phyloP scores from a whole-genome alignment of 2,888 invertebrate species.

The Rhamnusium bicolor region DNA sequence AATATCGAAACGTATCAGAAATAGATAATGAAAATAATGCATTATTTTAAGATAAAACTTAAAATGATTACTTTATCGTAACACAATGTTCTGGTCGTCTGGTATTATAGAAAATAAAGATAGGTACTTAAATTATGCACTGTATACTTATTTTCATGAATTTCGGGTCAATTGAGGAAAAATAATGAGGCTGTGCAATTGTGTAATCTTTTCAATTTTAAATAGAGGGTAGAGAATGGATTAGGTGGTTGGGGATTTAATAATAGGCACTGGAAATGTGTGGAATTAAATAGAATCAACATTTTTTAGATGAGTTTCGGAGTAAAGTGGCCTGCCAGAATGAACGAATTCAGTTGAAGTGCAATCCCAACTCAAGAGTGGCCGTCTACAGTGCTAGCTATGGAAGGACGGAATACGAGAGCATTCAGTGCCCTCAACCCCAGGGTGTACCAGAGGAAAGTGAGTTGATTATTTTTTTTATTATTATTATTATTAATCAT shows the following conservation, averaged over 20 bases:
- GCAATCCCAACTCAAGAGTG: conserved; percentile 89
- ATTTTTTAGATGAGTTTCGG: conserved; percentile 87
- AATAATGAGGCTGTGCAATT: neutral
- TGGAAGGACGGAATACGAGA: conserved; percentile 90
- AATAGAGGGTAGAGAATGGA: neutral
- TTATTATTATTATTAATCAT: no score
- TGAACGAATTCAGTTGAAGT: conserved; percentile 89
- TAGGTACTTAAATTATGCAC: neutral
- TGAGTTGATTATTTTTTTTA: conserved; percentile 72
- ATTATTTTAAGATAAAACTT: no score
- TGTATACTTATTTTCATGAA: neutral
- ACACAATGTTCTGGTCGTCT: no score
- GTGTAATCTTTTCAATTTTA: neutral
- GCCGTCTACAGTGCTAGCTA: conserved; percentile 95
- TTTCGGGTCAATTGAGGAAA: neutral
- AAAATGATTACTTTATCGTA: no score
- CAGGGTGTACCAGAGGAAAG: conserved; percentile 91
- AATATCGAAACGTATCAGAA: no score
- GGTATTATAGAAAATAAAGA: no score
- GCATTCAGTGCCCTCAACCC: conserved; percentile 88
- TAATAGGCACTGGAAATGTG: conserved; percentile 34
- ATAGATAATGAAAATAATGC: no score
- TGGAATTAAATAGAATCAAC: conserved; percentile 41
- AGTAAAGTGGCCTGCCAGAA: conserved; percentile 96
- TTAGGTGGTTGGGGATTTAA: conserved; percentile 25